Evolutionary conservation across 2,797 vertebrate species (phyloP), one percentile per base, ranked within the genome.

Genomic region (Scarus forsteni): DNA sequence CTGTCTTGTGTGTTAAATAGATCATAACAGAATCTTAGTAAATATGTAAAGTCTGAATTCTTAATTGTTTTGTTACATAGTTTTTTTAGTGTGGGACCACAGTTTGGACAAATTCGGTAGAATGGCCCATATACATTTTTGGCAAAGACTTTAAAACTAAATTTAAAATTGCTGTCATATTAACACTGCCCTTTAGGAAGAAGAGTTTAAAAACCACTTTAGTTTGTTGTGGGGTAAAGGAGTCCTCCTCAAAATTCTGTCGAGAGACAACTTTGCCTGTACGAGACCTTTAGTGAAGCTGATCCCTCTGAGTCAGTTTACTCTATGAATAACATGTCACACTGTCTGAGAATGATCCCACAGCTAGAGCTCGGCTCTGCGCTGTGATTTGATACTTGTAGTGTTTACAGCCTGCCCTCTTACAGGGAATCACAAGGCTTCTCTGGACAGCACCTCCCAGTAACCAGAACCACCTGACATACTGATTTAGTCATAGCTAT

Each of bases 271-370:
- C 57, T 34, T 70, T n/a, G 19, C 19, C 53, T 43, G 66, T 42
- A 66, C 0, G 10, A 79, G 79, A 79, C 79, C 74, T 81, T 83
- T 80, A 35, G 19, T 48, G 49, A 44, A 54, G 65, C 50, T 77
- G 58, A 60, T 75, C 64, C 35, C 7, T 67, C 66, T 19, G 69
- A 75, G 75, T 84, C 81, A 42, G 68, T 75, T 84, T 59, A 58
- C 70, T 80, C 88, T 85, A 84, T 85, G 86, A 90, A 87, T 90
- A 89, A 89, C 68, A 38, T 77, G 81, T 79, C 76, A 80, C 79
- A 44, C 68, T 48, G 66, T 68, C 68, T 63, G 80, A 8, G 54
- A 42, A 38, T 38, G 38, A 75, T 70, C 72, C 70, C 8, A 67
- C 65, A 45, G 40, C 57, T 38, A 19, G 79, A 62, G 75, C 51